Base-by-base conservation (phyloP, 2,113 vertebrate species). In the Empidonax alnorum region DNA sequence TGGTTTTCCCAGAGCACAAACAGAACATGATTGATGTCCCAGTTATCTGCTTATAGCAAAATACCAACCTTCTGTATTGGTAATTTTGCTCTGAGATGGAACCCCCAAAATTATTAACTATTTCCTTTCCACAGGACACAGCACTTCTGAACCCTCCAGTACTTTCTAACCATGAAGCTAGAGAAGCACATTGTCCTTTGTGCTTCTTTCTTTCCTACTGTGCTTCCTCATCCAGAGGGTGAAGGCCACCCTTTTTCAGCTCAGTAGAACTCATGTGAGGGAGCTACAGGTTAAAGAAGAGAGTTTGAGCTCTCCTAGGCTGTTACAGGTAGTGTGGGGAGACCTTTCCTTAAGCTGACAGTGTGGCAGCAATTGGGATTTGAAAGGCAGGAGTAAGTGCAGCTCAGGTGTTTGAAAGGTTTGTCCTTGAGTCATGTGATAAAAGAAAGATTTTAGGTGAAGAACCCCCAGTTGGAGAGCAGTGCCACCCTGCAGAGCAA, bases 381-480 rank as follows among this genome's bases (percentile, higher is more conserved):
- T 61, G 55, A 81, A 73, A 84, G 49, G 49, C 39, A 50, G 18
- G 46, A 33, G 0, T 25, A 14, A 24, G 59, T 27, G 15, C 69
- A 52, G 33, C 23, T 59, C 55, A 35, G 82, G 14, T 11, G 10
- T 12, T 55, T 53, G 42, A 42, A 78, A 69, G 33, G 15, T 25
- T 3, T 52, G 2, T 20, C 75, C 55, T 39, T 62, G 72, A 59
- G 39, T 14, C 9, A 18, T 2, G 7, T 0, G 4, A 31, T 2
- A 4, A 63, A 53, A 37, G 47, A 58, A 44, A 58, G 16, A 20
- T 12, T 71, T 79, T 10, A 25, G n/a, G 41, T 42, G 44, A 25
- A 35, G 81, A 84, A 66, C 0, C 23, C 12, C 18, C 27, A 14
- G 28, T 1, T 30, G 50, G 50, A 33, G 47, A 62, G 59, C 58